Percentiles rank a stretch among this genome's conserved stretches.
These are phyloP conservation scores for Canis aureus DNA, from an alignment of 2,113 vertebrate genomes.

Conservation along the genomic window DNA sequence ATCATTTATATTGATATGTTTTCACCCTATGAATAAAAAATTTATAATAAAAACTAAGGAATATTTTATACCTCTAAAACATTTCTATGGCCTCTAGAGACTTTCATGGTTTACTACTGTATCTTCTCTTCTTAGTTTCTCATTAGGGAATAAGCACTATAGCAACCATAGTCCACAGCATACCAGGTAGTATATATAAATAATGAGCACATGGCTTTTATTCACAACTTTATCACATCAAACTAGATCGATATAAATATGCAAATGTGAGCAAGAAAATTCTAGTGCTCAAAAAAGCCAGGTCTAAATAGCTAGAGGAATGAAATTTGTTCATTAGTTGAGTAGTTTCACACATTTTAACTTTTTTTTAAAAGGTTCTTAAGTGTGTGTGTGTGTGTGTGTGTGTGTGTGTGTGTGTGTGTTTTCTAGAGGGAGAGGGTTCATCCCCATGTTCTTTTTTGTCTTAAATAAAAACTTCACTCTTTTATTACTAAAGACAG, in stretches of 20 bases:
- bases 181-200: neutral
- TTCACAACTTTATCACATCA: constrained; percentile 4
- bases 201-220: constrained; percentile 51
- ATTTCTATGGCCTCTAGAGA: constrained; percentile 32
- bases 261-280: constrained; percentile 49
- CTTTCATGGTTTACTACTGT: neutral
- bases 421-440: neutral
- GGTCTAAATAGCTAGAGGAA: constrained; percentile 26
- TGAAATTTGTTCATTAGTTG: constrained; percentile 22
- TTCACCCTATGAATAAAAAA: constrained; percentile 57
- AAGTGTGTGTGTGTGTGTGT: neutral
- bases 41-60: constrained; percentile 56
- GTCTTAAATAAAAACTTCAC: constrained; percentile 49
- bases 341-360: neutral
- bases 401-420: neutral
- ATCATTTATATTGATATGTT: constrained; percentile 35
- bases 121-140: constrained; percentile 47
- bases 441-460: neutral
- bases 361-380: neutral
- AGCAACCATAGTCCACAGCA: neutral
- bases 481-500: neutral
- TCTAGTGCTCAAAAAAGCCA: constrained; percentile 38
- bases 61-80: constrained; percentile 54
- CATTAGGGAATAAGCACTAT: constrained; percentile 8
- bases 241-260: constrained; percentile 8